Percentiles rank a stretch among this genome's conserved stretches.
These are phyloP conservation scores for Acrocyrtus sp. DNA, from an alignment of 2,888 invertebrate species.

Conservation along the genomic window DNA sequence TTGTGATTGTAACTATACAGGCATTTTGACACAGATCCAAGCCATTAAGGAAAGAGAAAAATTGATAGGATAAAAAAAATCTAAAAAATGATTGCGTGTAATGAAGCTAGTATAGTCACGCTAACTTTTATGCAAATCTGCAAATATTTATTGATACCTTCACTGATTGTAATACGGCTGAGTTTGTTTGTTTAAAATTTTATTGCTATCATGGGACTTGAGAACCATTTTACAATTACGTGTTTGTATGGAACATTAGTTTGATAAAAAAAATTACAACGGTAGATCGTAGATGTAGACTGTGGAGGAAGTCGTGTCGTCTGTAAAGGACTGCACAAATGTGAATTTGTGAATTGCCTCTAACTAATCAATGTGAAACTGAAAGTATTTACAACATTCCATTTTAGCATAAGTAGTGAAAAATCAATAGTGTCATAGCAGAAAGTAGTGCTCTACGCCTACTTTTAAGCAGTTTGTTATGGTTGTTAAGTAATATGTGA, in stretches of 20 bases:
- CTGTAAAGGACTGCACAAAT: constrained; percentile 11
- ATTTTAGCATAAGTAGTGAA: constrained; percentile 9
- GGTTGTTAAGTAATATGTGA: neutral
- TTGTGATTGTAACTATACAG: constrained; percentile 45
- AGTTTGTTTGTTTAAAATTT: no score
- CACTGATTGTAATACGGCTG: no score
- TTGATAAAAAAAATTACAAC: constrained; percentile 13
- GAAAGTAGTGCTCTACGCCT: neutral
- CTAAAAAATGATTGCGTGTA: no score
- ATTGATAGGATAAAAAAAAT: neutral
- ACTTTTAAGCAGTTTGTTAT: constrained; percentile 11
- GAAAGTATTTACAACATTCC: constrained; percentile 52
- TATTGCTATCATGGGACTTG: no score
- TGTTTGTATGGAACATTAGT: no score
- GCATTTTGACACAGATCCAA: no score
- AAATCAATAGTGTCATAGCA: neutral
- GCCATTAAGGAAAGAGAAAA: no score
- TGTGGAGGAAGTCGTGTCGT: neutral
- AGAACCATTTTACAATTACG: no score
- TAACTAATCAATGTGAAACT: constrained; percentile 49
- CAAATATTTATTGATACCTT: no score
- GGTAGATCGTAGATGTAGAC: neutral
- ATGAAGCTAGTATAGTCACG: constrained; percentile 18
- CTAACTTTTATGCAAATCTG: no score
- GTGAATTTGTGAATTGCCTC: constrained; percentile 47